Conservation (phyloP, 2,113 vertebrate species). For the Arvicanthis niloticus region DNA sequence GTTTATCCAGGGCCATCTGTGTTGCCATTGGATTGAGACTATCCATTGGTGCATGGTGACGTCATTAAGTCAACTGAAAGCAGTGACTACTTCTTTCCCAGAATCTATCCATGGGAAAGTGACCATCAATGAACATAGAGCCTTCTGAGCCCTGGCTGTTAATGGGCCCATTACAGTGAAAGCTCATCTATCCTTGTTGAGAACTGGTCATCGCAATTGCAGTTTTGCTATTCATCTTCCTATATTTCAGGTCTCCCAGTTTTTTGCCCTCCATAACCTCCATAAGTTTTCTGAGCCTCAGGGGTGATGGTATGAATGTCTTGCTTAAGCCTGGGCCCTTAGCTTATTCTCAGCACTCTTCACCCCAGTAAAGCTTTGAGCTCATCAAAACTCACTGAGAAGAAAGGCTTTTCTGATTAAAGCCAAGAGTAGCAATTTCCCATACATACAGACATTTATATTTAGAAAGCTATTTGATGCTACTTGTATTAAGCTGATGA, state of each 20-base stretch:
- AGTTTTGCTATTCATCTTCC: too few species aligned
- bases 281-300: neutral
- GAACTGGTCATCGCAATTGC: too few species aligned
- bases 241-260: neutral
- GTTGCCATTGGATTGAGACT: neutral
- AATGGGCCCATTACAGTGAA: neutral
- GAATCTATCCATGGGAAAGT: neutral
- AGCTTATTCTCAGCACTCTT: neutral
- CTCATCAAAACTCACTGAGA: neutral
- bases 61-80: neutral
- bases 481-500: neutral
- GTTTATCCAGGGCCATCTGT: neutral
- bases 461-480: neutral
- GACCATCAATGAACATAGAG: neutral
- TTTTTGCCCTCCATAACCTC: neutral
- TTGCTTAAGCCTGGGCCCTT: neutral
- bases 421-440: neutral
- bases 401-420: neutral
- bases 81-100: neutral
- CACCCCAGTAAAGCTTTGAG: neutral
- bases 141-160: neutral
- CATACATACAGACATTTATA: neutral
- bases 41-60: neutral
- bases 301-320: neutral
- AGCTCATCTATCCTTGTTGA: neutral